Evolutionary conservation across 2,888 invertebrate species (phyloP).

Genomic region (Epirrhoe tristata): DNA sequence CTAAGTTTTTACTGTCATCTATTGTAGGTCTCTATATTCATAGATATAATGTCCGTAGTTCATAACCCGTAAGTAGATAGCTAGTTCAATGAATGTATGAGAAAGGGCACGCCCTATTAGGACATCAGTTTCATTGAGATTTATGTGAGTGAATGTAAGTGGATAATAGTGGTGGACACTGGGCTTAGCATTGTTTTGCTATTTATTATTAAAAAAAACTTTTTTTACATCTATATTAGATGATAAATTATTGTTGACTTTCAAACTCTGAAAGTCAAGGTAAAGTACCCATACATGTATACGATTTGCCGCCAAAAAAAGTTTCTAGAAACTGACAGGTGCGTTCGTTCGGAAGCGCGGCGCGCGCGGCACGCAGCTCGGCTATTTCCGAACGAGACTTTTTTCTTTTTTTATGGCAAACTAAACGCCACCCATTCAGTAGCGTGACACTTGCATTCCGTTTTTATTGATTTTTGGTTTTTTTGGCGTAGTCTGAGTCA

Average conservation of each 20-base stretch:
- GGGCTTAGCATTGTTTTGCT: conserved; percentile 35
- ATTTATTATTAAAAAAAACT: conserved; percentile 20
- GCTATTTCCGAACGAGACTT: conserved; percentile 43
- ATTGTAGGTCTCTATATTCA: too few relatives aligned
- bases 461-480: conserved; percentile 29
- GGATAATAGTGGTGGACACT: conserved; percentile 44
- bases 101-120: conserved; percentile 49
- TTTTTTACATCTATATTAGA: not conserved
- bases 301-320: conserved; percentile 22
- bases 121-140: conserved; percentile 55
- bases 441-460: conserved; percentile 54
- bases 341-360: conserved; percentile 35
- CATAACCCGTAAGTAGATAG: not conserved
- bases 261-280: not conserved
- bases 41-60: conserved; percentile 3
- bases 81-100: conserved; percentile 32
- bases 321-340: conserved; percentile 30
- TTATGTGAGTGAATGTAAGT: conserved; percentile 53
- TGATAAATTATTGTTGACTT: not conserved
- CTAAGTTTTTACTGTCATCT: too few relatives aligned
- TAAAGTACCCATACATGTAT: not conserved
- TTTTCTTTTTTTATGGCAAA: conserved; percentile 56
- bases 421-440: conserved; percentile 63
- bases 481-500: not conserved
- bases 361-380: conserved; percentile 40